Evolutionary conservation across 2,797 vertebrate species (phyloP), one percentile per base, ranked within the genome.

Genomic region (Micropoecilia bifurca): DNA sequence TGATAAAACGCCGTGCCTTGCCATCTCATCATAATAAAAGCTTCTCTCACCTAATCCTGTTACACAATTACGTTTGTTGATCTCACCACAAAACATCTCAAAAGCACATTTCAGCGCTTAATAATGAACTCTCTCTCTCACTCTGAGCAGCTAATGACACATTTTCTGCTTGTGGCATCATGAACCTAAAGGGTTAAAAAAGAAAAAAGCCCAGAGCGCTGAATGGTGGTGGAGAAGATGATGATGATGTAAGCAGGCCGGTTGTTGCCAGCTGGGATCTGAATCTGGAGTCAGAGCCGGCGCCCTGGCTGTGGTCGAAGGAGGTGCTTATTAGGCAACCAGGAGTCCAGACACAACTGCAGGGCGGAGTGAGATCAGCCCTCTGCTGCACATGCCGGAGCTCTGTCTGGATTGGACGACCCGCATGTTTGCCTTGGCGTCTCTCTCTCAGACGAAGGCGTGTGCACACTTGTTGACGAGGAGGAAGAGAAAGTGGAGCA

Each of bases 391-490:
- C 45, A 74, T 77, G 80, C 68, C 85, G 4, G 22, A 69, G 66
- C 39, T 13, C 39, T 43, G 66, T 69, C 73, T 46, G 83, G 86
- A 88, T 90, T 83, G 90, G 89, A 80, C 80, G 61, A 82, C 86
- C 86, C 87, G 90, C 81, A 88, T 94, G 91, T 92, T 95, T 92
- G 94, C 92, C 89, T 92, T 93, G 91, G 91, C 90, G 39, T 89
- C 80, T 47, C 77, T 80, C 59, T 80, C 48, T 81, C 84, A 94
- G 88, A 94, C 93, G 88, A 93, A 91, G 89, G 89, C 93, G 81
- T 91, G 92, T 90, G 79, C 81, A 55, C 82, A 81, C 93, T 93
- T 87, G 90, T 87, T 55, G 71, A 87, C 80, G 63, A 63, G 43
- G 77, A 82, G 78, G 77, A 53, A 85, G 74, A 83, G 83, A 87